Base-by-base conservation (phyloP, 37 sponge, comb jelly and placozoan genomes). In the Ephydatia muelleri region DNA sequence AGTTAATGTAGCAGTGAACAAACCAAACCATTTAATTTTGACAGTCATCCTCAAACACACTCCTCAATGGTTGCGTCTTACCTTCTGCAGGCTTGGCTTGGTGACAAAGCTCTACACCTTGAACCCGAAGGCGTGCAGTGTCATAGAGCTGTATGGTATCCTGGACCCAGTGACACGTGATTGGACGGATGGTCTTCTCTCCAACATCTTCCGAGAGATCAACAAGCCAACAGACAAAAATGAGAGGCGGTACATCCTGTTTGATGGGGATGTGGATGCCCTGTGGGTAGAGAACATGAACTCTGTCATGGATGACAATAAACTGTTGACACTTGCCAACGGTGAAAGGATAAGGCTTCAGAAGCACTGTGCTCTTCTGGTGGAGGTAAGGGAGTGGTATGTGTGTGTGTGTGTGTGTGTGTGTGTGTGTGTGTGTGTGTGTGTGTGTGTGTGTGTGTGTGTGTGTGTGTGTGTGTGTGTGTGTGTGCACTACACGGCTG, bases 221-320 rank as follows among this genome's bases (percentile, higher is more conserved):
- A 98, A 98, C 79, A 90, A n/a, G 73, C 99, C 99, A 13, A 98
- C 99, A 28, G 99, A 98, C 27, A 98, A 98, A 86, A 94, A 96
- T 28, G 99, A 98, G 84, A 76, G 92, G 64, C 88, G 89, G 82
- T 98, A 98, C 85, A 96, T 95, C 32, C 64, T 95, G 79, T 57
- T 57, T 57, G 57, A 57, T 57, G 57, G 57, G 22, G 99, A 98
- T 76, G 99, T 98, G 72, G 99, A 98, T 83, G 93, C 99, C 2
- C 88, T 98, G 75, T 98, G 99, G 99, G 97, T 98, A 67, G 99
- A 98, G 91, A 98, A 96, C 88, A 96, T 98, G 99, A 98, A 98
- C 86, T 98, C 99, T 81, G 99, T 98, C 71, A 98, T 98, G 99
- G 99, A 98, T 70, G 99, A 98, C 84, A 98, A 98, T 77, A 96